phyloP scores from a whole-genome alignment of 2,797 vertebrate species.

The Eutrigla gurnardus region DNA sequence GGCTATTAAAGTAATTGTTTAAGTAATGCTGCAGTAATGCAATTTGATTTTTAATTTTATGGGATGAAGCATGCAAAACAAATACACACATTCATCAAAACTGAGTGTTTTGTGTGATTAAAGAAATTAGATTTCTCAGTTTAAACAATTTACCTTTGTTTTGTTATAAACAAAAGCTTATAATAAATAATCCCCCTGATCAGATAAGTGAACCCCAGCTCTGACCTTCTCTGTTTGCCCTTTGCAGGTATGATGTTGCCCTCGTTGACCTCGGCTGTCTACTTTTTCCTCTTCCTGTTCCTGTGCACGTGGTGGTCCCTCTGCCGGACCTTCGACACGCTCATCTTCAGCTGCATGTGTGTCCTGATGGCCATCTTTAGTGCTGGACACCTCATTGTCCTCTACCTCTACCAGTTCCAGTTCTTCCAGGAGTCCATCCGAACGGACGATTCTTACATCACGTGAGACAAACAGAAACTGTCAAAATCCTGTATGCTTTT shows the following conservation, averaged over 20 bases:
- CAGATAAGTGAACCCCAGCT: background rate
- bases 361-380: slow-evolving; percentile 98
- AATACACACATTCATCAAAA: too few relatives aligned
- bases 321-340: slow-evolving; percentile 91
- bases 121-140: background rate
- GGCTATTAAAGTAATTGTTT: too few relatives aligned
- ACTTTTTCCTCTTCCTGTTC: slow-evolving; percentile 97
- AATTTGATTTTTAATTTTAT: too few relatives aligned
- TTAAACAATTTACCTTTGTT: background rate
- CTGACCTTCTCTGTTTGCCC: slow-evolving; percentile 5
- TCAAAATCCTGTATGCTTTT: background rate
- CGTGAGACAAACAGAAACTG: slow-evolving; percentile 80
- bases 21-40: too few relatives aligned
- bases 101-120: too few relatives aligned
- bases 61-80: background rate
- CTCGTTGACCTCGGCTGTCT: slow-evolving; percentile 94
- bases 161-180: background rate
- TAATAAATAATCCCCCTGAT: background rate
- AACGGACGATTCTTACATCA: slow-evolving; percentile 88
- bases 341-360: slow-evolving; percentile 98
- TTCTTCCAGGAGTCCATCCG: slow-evolving; percentile 95
- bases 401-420: slow-evolving; percentile 98
- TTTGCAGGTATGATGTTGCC: slow-evolving; percentile 94
- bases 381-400: slow-evolving; percentile 93
- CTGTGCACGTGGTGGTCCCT: slow-evolving; percentile 99